A percentile compares a stretch with the other conserved stretches of the same genome.
These are phyloP conservation scores for Ectemnius cavifrons DNA, from an alignment of 2,888 invertebrate species.

Conservation along the genomic window DNA sequence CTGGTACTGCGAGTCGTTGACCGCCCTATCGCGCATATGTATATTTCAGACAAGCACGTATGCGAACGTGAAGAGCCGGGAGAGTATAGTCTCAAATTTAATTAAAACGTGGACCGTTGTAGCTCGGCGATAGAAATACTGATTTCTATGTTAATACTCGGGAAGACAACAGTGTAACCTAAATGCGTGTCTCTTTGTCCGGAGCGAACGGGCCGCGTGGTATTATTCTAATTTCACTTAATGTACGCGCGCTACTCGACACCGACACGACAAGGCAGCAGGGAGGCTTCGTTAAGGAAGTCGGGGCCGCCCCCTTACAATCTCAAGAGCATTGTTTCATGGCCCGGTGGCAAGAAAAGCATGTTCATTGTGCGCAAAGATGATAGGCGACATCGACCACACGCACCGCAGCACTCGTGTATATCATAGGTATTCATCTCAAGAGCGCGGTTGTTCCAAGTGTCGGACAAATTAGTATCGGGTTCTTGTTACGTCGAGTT, in stretches of 20 bases:
- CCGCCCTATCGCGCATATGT: constrained; percentile 50
- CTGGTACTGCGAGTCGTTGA: constrained; percentile 25
- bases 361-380: constrained; percentile 60
- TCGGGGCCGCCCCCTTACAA: constrained; percentile 59
- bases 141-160: no score
- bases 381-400: constrained; percentile 61
- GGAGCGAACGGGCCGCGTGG: no score
- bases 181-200: no score
- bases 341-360: constrained; percentile 59
- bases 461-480: constrained; percentile 63
- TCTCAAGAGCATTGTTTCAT: constrained; percentile 61
- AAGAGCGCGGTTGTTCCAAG: constrained; percentile 53
- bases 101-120: no score
- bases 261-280: constrained; percentile 5
- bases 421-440: constrained; percentile 54
- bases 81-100: neutral
- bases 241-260: neutral
- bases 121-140: no score
- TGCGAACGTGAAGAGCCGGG: neutral
- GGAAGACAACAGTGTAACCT: no score
- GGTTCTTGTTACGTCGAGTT: constrained; percentile 48
- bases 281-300: constrained; percentile 57
- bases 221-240: no score
- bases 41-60: constrained; percentile 47
- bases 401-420: constrained; percentile 53